Evolutionary conservation across 2,113 vertebrate species (phyloP), one percentile per base, ranked within the genome.

Genomic region (Zootoca vivipara): DNA sequence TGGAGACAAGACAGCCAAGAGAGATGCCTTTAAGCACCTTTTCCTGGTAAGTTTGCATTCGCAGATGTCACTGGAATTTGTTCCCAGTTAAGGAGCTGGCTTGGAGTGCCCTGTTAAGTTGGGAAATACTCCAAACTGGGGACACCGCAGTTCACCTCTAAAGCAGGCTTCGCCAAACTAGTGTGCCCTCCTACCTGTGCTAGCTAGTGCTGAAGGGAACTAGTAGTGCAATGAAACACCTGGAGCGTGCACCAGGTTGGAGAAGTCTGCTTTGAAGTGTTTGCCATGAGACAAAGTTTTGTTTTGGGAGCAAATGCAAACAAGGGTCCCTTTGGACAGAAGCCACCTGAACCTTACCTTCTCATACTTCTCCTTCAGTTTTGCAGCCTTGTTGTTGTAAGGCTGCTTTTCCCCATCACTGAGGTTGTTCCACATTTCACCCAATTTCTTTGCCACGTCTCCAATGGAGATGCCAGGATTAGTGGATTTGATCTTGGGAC

Each of bases 311-410:
- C 46, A n/a, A 62, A 42, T 0, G 3, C 24, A 35, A 35, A 3
- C 67, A 24, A 56, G 15, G 8, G 7, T 28, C 33, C 22, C 6
- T 28, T 18, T 58, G 12, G 15, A 5, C 72, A 74, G 15, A 1
- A 18, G 13, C 85, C 83, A 86, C 4, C 24, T 1, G 30, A 73
- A 72, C 78, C 95, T 94, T 96, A 97, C 98, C 98, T 98, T 98
- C 92, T 98, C 97, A 0, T 98, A 98, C 92, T 98, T 98, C 95
- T 98, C 98, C 96, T 98, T 98, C 95, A 98, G 97, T 82, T 98
- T 98, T 7, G 96, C 97, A 2, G 98, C 98, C 96, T 98, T 98
- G 12, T 95, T 97, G 42, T 98, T 97, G 22, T 97, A 98, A 67
- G 98, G 98, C 92, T 98, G 97, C 92, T 98, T 98, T 81, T 96